Percentiles rank a stretch among this genome's conserved stretches.
Conservation (phyloP, 1,140 invertebrate genomes). For the Trissolcus basalis region DNA sequence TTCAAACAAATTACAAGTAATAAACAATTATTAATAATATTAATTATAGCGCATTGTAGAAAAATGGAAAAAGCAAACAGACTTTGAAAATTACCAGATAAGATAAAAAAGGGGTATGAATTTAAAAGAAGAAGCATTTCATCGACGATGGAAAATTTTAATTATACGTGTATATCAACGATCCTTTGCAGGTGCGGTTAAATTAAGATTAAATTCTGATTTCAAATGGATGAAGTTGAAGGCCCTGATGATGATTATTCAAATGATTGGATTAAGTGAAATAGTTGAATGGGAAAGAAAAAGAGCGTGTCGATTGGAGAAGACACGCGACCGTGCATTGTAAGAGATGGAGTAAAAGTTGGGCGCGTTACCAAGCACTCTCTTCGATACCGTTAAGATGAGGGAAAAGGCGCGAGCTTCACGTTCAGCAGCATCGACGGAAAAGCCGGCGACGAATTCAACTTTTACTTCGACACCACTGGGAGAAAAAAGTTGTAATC, state of each 20-base stretch:
- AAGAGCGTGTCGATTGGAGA: slow-evolving; percentile 18
- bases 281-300: slow-evolving; percentile 13
- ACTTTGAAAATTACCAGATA: too few relatives aligned
- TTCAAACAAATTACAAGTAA: too few relatives aligned
- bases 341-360: slow-evolving; percentile 40
- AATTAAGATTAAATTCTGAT: too few relatives aligned
- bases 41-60: too few relatives aligned
- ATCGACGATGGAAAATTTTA: too few relatives aligned
- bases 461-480: slow-evolving; percentile 52
- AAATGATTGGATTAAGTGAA: slow-evolving; percentile 26
- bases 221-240: slow-evolving; percentile 2
- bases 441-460: slow-evolving; percentile 50
- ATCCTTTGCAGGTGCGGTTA: too few relatives aligned
- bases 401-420: slow-evolving; percentile 29
- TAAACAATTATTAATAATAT: too few relatives aligned
- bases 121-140: too few relatives aligned
- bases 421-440: slow-evolving; percentile 12
- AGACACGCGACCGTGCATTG: neutral
- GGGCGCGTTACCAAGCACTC: slow-evolving; percentile 32
- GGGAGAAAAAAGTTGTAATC: too few relatives aligned
- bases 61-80: too few relatives aligned
- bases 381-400: slow-evolving; percentile 43
- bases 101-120: too few relatives aligned
- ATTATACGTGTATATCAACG: too few relatives aligned
- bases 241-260: slow-evolving; percentile 7